Base-by-base conservation (phyloP, 2,113 vertebrate species). In the Pituophis catenifer region DNA sequence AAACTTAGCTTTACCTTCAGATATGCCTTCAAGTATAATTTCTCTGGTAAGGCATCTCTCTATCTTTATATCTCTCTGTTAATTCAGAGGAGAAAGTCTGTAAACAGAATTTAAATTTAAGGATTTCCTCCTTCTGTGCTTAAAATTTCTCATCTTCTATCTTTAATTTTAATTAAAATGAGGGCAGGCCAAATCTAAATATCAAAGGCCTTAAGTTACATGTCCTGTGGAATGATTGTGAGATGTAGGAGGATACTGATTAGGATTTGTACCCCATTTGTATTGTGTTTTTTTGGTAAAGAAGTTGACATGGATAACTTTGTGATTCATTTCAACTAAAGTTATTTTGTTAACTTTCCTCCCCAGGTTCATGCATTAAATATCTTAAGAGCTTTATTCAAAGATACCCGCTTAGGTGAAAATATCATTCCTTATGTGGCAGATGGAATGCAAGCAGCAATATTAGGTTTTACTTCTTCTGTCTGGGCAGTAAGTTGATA, bases 301-400 rank as follows among this genome's bases (percentile, higher is more conserved):
- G 10, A 75, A 50, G 33, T 89, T 93, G 70, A 50, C 13, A 21
- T 50, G 13, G 33, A 44, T 59, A 59, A 90, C 65, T 88, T 92
- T 44, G 53, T 90, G 87, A 54, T 0, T 44, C 62, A 29, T 59
- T 90, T 93, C 12, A 12, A 93, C 33, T 54, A 91, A 57, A 23
- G n/a, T 0, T 10, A 62, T 19, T 90, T 24, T 24, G 48, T 93
- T 93, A 12, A 59, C 58, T 92, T 0, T 94, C 81, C 75, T 19
- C 38, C 1, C n/a, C 54, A 99, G 99, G 99, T 99, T 95, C 99
- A 99, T 62, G 99, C 99, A 94, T 97, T 99, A 95, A 99, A 99
- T 98, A 98, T 99, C 96, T 98, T 99, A 52, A 96, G 99, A 93
- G 99, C 99, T 1, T 97, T 99, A 91, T 99, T 98, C 91, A 98